These are phyloP conservation scores for Nemapogon koenigi DNA, from an alignment of 2,888 invertebrate genomes.

Conservation along the genomic window DNA sequence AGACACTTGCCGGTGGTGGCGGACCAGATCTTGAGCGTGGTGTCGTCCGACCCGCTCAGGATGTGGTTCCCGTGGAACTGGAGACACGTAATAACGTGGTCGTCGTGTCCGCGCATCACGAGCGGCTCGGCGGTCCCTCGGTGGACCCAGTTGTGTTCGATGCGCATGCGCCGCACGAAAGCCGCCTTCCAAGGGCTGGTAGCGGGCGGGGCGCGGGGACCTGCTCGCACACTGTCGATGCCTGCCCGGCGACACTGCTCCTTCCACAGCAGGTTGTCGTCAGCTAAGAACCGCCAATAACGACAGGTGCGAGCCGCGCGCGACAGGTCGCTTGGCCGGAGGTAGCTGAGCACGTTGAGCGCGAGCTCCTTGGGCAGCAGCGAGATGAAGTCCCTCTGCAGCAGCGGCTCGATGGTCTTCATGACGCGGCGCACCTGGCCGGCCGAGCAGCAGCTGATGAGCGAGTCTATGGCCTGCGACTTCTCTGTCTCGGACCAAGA, in stretches of 20 bases:
- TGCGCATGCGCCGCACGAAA: slow-evolving; percentile 86
- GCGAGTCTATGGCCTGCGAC: slow-evolving; percentile 78
- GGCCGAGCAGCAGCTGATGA: slow-evolving; percentile 81
- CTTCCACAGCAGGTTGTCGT: slow-evolving; percentile 89
- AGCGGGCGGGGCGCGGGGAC: slow-evolving; percentile 42
- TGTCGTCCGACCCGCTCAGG: slow-evolving; percentile 92
- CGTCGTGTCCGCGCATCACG: slow-evolving; percentile 89
- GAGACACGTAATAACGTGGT: slow-evolving; percentile 93
- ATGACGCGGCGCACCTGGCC: slow-evolving; percentile 89
- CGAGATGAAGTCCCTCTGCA: slow-evolving; percentile 91
- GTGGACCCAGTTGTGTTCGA: slow-evolving; percentile 89
- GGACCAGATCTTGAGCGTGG: slow-evolving; percentile 92
- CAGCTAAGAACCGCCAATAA: slow-evolving; percentile 85
- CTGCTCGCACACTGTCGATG: slow-evolving; percentile 52
- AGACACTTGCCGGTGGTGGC: slow-evolving; percentile 80
- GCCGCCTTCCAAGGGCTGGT: slow-evolving; percentile 63
- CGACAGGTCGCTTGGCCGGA: slow-evolving; percentile 81
- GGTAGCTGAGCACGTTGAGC: slow-evolving; percentile 81
- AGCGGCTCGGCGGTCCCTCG: slow-evolving; percentile 75
- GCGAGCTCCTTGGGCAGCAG: slow-evolving; percentile 87
- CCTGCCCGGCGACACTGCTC: slow-evolving; percentile 83
- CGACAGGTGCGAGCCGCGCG: slow-evolving; percentile 87
- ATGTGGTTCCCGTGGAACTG: slow-evolving; percentile 88
- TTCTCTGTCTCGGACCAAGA: slow-evolving; percentile 81
- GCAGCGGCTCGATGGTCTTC: slow-evolving; percentile 92